Percentiles rank a stretch among this genome's conserved stretches.
These are phyloP conservation scores for Myrmophylax atrothorax DNA, from an alignment of 2,113 vertebrate species.

Conservation along the genomic window DNA sequence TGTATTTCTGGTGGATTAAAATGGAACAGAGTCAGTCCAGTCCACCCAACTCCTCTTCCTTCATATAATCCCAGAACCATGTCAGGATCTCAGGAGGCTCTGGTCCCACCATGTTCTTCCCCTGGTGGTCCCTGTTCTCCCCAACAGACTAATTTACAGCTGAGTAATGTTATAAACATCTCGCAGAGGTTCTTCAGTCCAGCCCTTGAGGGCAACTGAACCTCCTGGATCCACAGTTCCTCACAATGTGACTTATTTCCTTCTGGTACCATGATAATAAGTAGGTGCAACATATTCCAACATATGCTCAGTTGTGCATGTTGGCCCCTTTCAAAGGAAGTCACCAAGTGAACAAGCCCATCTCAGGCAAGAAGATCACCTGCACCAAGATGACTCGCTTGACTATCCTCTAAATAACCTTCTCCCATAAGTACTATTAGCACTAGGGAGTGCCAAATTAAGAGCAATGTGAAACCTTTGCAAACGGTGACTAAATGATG, in stretches of 20 bases:
- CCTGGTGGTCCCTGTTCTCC: neutral
- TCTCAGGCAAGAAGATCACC: neutral
- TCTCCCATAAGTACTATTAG: neutral
- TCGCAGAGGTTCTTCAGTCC: neutral
- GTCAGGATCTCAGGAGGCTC: neutral
- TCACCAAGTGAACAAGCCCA: neutral
- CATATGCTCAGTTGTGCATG: neutral
- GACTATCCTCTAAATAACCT: neutral
- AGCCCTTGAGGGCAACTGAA: neutral
- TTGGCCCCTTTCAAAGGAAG: neutral
- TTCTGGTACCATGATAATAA: neutral
- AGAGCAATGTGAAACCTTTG: constrained; percentile 44
- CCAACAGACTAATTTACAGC: neutral
- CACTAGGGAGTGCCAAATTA: constrained; percentile 16
- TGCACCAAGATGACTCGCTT: neutral
- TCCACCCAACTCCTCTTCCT: neutral
- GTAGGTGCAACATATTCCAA: neutral
- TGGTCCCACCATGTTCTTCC: neutral
- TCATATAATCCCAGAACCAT: rapidly evolving
- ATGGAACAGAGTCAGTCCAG: rapidly evolving
- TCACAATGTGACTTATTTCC: rapidly evolving
- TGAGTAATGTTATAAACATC: neutral
- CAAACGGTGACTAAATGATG: constrained; percentile 62
- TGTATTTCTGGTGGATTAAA: neutral
- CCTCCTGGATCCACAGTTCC: neutral